A percentile compares a stretch with the other conserved stretches of the same genome.
Conservation (phyloP, 2,113 vertebrate genomes). For the Platichthys flesus region DNA sequence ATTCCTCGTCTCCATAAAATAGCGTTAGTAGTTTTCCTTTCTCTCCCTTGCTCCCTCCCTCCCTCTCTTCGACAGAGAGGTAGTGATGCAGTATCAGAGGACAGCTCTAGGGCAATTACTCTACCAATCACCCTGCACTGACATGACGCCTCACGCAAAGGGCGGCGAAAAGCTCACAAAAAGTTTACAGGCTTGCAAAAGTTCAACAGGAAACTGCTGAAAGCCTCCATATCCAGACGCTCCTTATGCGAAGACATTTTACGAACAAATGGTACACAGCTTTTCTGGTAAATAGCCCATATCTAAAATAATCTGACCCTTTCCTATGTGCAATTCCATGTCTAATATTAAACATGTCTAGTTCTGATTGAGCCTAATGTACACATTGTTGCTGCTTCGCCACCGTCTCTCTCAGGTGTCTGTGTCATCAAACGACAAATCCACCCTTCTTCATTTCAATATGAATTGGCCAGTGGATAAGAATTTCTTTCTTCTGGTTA, state of each 20-base stretch:
- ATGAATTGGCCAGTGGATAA: not conserved
- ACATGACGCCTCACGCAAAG: conserved; percentile 53
- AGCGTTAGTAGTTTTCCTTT: conserved; percentile 31
- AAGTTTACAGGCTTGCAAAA: conserved; percentile 26
- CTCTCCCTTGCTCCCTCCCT: conserved; percentile 9
- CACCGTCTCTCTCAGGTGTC: conserved; percentile 20
- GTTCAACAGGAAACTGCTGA: conserved; percentile 29
- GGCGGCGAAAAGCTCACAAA: conserved; percentile 19
- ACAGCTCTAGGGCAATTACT: conserved; percentile 70
- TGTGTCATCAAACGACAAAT: conserved; percentile 12
- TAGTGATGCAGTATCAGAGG: conserved; percentile 62
- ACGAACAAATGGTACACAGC: not conserved
- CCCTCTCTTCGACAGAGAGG: conserved; percentile 20
- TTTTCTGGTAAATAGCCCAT: not conserved
- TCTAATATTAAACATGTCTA: conserved; percentile 1
- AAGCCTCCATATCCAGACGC: not conserved
- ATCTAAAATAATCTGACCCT: not conserved
- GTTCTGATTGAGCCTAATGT: not conserved
- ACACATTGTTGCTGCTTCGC: not conserved
- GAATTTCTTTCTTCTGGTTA: not conserved
- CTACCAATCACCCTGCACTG: conserved; percentile 48
- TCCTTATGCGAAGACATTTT: conserved; percentile 11
- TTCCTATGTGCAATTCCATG: not conserved
- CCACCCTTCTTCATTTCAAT: not conserved
- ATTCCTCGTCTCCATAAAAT: conserved; percentile 45